These are phyloP conservation scores for Acipenser ruthenus DNA, from an alignment of 2,797 vertebrate species.

Conservation along the genomic window DNA sequence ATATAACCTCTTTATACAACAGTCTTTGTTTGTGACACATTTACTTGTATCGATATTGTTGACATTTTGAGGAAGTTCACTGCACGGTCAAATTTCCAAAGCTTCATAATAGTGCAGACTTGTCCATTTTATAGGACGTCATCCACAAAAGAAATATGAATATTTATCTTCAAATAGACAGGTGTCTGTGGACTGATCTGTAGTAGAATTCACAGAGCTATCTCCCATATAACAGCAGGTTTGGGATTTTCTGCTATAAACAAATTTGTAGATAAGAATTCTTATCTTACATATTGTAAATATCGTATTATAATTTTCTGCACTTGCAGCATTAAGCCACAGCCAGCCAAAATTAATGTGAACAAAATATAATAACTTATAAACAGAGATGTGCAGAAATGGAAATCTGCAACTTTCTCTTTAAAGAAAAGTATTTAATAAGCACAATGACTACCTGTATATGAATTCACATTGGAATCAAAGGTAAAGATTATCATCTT, in stretches of 20 bases:
- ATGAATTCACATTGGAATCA: too few species aligned
- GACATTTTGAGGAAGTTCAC: background rate
- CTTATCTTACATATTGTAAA: background rate
- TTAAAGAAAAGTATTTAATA: too few species aligned
- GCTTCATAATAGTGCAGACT: background rate
- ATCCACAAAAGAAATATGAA: slow-evolving; percentile 8
- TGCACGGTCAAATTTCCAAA: background rate
- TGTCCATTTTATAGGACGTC: background rate
- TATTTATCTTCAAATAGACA: slow-evolving; percentile 48
- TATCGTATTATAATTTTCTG: too few species aligned
- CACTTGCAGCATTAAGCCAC: too few species aligned
- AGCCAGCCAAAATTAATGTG: too few species aligned
- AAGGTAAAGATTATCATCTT: background rate
- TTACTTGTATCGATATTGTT: too few species aligned
- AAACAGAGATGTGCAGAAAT: too few species aligned
- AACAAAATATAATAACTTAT: too few species aligned
- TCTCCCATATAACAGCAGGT: background rate
- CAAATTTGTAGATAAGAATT: slow-evolving; percentile 1
- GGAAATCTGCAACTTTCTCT: too few species aligned
- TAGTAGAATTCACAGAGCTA: background rate
- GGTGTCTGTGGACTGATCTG: slow-evolving; percentile 22
- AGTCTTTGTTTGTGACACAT: too few species aligned
- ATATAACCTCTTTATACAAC: too few species aligned
- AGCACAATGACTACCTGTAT: too few species aligned
- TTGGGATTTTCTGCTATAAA: background rate